Evolutionary conservation across 1,140 invertebrate genomes (phyloP), one percentile per base, ranked within the genome.

Genomic region (Sipha flava): DNA sequence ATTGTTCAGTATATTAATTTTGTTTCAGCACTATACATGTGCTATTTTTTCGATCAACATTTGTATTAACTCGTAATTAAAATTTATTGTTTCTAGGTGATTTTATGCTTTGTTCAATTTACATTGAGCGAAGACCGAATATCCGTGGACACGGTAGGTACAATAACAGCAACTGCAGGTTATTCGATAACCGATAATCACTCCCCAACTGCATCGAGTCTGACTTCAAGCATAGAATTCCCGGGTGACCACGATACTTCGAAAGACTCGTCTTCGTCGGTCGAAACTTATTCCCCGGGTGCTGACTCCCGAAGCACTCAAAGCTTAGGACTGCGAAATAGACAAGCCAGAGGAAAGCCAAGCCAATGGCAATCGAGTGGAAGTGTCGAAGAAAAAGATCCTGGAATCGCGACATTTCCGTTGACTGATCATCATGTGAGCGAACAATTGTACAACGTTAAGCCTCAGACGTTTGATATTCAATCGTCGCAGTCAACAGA

Each of bases 141-240:
- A 40, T 77, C 73, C 16, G 73, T 77, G 7, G 52, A 59, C 7
- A 77, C 73, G 4, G 70, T 75, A 5, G 70, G 70, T 37, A 40
- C 73, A 18, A 57, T 77, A 7, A 77, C 73, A 9, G 73, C 73
- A 4, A 77, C 73, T 3, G 73, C 73, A 0, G 73, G 73, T 40
- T 77, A 77, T 7, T 77, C 73, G 12, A 59, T 77, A 59, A 0
- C 49, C 34, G 73, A 77, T 23, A 40, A 26, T 43, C 52, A 43
- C 1, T 40, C 73, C 1, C 49, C 73, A 0, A 59, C 49, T 1
- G 23, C 40, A 5, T n/a, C 34, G 16, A 54, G 31, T 18, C 21
- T 59, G 21, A 77, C 49, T 14, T 77, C 73, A 9, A 54, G 18
- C 12, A 9, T 57, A 26, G 49, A 77, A 9, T 57, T 77, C 18